Base-by-base conservation (phyloP, 2,888 invertebrate genomes). In the Patella caerulea region DNA sequence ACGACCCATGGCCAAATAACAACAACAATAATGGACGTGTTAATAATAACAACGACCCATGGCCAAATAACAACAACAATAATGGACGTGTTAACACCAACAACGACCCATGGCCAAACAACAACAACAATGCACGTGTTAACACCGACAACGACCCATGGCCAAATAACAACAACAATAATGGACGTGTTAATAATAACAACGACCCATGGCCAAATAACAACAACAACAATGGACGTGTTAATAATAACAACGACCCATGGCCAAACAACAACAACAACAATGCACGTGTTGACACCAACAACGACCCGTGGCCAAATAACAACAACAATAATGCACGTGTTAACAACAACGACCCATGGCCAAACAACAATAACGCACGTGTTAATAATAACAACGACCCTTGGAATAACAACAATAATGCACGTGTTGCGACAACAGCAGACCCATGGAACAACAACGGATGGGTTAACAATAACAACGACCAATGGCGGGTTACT, bases 191-290 rank as follows among this genome's bases (percentile, higher is more conserved):
- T 45, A 9, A 1, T 4, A 45, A 45, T 7, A 59, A 59, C 59
- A 59, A 4, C 59, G 59, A 59, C 19, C 59, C 59, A 59, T 59
- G 59, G 59, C 59, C 59, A n/a, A 65, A n/a, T n/a, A n/a, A 65
- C 11, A 65, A 65, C 65, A 65, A 65, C 65, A 65, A 65, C 7
- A 45, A 45, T 45, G 45, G 9, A 45, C 45, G 45, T 19, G 24
- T 24, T 19, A 19, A 65, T 24, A 19, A 45, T 5, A 65, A 65
- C 24, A 65, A 19, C 65, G 65, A 65, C 11, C 65, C 65, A 65
- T 65, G 65, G 65, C 24, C 11, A 11, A 65, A 65, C 24, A 65
- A 65, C 65, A 65, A 65, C 65, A 65, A 65, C 65, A 65, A 65
- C 9, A 24, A 24, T 59, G 59, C n/a, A 59, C 59, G 59, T 59